Percentiles rank a stretch among this genome's conserved stretches.
Evolutionary conservation across 2,888 invertebrate species (phyloP).

Genomic region (Pseudoips prasinana): DNA sequence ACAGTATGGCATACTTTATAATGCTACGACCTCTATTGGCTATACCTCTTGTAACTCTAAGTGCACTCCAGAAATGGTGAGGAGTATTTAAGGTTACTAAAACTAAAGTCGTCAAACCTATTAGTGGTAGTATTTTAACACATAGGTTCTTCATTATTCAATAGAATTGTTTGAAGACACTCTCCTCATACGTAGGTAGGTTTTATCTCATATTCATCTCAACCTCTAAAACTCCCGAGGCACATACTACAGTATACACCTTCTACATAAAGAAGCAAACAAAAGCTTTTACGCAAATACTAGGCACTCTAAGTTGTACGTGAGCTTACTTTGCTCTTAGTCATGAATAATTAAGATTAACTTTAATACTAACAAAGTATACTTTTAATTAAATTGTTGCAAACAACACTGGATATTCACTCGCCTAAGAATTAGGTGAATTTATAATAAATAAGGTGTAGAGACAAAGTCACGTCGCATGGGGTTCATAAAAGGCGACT

Average conservation of each 20-base stretch:
- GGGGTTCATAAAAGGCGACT: constrained; percentile 36
- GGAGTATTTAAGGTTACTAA: not conserved
- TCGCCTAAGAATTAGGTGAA: constrained; percentile 36
- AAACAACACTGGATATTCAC: constrained; percentile 35
- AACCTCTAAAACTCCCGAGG: too few species aligned
- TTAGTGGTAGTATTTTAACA: too few species aligned
- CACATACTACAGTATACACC: too few species aligned
- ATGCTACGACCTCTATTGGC: too few species aligned
- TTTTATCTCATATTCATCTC: too few species aligned
- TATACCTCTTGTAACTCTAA: too few species aligned
- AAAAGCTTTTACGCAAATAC: constrained; percentile 25
- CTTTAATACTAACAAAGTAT: constrained; percentile 29
- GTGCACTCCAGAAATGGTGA: too few species aligned
- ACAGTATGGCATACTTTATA: too few species aligned
- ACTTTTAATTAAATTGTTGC: constrained; percentile 30
- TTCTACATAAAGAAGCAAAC: constrained; percentile 16
- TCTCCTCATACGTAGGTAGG: too few species aligned
- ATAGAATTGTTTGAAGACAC: too few species aligned
- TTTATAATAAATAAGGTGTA: constrained; percentile 32
- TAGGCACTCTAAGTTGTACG: constrained; percentile 15
- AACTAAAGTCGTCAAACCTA: too few species aligned
- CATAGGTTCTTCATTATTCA: too few species aligned
- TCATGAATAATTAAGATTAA: constrained; percentile 30
- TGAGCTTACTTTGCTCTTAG: constrained; percentile 32
- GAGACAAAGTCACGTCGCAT: constrained; percentile 28